Conservation (phyloP, 1,140 invertebrate species). For the Chlorops oryzae region DNA sequence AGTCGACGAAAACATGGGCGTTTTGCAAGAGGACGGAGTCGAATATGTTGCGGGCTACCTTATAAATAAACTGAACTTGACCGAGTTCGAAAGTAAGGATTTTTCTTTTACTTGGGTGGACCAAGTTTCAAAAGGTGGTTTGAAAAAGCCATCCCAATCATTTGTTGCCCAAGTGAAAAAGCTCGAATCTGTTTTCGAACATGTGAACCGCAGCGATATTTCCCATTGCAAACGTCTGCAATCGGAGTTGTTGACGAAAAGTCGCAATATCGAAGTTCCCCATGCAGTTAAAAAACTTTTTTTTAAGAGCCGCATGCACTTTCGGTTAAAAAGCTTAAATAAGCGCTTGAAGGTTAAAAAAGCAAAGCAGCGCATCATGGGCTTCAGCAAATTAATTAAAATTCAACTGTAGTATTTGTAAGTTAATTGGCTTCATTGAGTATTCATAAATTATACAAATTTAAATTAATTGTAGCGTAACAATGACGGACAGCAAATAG, state of each 20-base stretch:
- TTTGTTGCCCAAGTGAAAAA: background rate
- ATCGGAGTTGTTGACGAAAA: too few relatives aligned
- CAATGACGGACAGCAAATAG: too few relatives aligned
- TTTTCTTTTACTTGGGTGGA: conserved; percentile 3
- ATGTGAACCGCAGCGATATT: conserved; percentile 1
- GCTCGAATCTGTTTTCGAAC: background rate
- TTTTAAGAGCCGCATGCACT: conserved; percentile 5
- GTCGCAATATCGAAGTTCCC: background rate
- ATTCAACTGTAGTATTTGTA: background rate
- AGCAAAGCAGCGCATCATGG: conserved; percentile 3
- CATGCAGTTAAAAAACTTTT: background rate
- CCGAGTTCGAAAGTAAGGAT: background rate
- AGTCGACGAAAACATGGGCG: background rate
- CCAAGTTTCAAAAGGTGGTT: background rate
- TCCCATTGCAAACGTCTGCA: background rate
- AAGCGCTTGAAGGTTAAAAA: conserved; percentile 1
- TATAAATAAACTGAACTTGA: conserved; percentile 7
- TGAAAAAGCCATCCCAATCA: background rate
- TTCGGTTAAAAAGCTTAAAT: background rate
- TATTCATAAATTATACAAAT: too few relatives aligned
- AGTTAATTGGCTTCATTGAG: too few relatives aligned
- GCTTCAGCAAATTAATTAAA: background rate
- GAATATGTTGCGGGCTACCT: conserved; percentile 4
- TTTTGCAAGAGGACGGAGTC: conserved; percentile 3
- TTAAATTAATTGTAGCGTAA: too few relatives aligned